Evolutionary conservation across 2,797 vertebrate genomes (phyloP), one percentile per base, ranked within the genome.

Genomic region (Corythornis leucogaster): DNA sequence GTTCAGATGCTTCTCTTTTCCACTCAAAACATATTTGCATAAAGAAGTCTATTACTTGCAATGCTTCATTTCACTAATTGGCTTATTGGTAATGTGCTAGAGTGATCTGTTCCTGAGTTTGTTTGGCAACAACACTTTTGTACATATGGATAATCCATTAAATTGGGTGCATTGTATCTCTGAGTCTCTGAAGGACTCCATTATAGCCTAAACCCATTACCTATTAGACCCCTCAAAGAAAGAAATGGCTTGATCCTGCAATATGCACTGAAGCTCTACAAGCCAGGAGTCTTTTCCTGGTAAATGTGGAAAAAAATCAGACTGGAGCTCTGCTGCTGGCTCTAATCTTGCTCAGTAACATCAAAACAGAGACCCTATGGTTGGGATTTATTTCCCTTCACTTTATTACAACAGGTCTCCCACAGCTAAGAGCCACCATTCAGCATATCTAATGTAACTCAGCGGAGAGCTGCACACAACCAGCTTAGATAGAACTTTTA

Each of bases 51-150:
- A 77, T 86, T 48, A 82, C 33, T 71, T 64, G 45, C 50, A 91
- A 77, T 71, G 78, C 50, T 85, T 95, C 68, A 59, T 93, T 93
- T 93, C 78, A 92, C 84, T 94, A 89, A 87, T n/a, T 79, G 67
- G 80, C 40, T 92, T 80, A 91, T 10, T 33, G n/a, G 31, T 74
- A 84, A 85, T 25, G 45, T 53, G 46, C 46, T 90, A 43, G 40
- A 79, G 68, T 25, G 57, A 74, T 74, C 48, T 70, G 38, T 62
- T 93, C 20, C 57, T 31, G 45, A 82, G 28, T 73, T 51, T 64
- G 22, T 55, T 66, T 46, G 80, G 51, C 48, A 67, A 42, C 16
- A 45, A 13, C 25, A 35, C 3, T 66, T 89, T 31, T 63, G 74
- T 70, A 59, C 15, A 66, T 40, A 84, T 15, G 63, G 71, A 80